Evolutionary conservation across 2,113 vertebrate species (phyloP).

Genomic region (Oryzias celebensis): DNA sequence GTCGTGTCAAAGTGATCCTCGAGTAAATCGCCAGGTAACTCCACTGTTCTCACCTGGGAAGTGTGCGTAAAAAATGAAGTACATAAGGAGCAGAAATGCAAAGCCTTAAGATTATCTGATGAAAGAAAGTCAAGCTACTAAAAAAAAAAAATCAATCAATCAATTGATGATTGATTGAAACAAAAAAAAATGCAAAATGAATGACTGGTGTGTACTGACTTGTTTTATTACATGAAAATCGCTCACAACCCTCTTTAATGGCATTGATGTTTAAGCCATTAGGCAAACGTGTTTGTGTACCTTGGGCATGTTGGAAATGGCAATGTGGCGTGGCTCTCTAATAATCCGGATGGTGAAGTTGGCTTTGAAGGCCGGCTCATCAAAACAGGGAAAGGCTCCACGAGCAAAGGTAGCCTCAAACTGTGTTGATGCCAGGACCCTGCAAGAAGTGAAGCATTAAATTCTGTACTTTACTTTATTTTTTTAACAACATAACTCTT

Average conservation of each 20-base stretch:
- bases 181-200: too few relatives aligned
- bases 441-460: slow-evolving; percentile 29
- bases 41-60: slow-evolving; percentile 81
- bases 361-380: slow-evolving; percentile 90
- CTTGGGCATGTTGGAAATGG: slow-evolving; percentile 90
- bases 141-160: not conserved
- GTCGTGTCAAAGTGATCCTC: slow-evolving; percentile 89
- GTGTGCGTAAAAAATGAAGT: not conserved
- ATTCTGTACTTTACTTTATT: not conserved
- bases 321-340: slow-evolving; percentile 78
- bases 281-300: slow-evolving; percentile 54
- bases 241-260: not conserved
- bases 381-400: slow-evolving; percentile 90
- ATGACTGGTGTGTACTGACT: too few relatives aligned
- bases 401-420: slow-evolving; percentile 89
- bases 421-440: slow-evolving; percentile 85
- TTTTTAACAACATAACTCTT: not conserved
- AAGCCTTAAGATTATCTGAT: not conserved
- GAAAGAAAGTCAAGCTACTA: not conserved
- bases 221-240: too few relatives aligned
- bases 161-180: not conserved
- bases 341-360: slow-evolving; percentile 83
- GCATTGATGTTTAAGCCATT: not conserved
- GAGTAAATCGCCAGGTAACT: slow-evolving; percentile 76
- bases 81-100: not conserved